Conservation (phyloP, 2,888 invertebrate species). For the Orthonevra nobilis region DNA sequence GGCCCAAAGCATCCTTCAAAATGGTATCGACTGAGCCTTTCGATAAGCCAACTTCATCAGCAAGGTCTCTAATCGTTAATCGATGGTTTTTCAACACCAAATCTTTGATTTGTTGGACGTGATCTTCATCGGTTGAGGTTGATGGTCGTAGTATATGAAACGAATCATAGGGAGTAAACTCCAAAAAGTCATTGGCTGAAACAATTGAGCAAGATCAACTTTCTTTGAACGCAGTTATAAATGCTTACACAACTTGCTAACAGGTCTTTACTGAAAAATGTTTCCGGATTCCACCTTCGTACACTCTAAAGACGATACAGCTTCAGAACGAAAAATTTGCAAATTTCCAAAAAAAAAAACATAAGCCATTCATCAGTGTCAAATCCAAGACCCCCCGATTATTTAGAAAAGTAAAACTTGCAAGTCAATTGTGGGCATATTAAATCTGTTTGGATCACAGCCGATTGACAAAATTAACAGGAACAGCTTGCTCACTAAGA, state of each 20-base stretch:
- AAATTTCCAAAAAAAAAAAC: too few relatives aligned
- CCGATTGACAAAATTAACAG: neutral
- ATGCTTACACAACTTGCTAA: neutral
- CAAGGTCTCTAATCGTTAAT: too few relatives aligned
- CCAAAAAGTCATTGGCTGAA: neutral
- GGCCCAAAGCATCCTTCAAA: too few relatives aligned
- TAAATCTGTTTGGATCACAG: neutral
- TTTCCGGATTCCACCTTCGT: constrained; percentile 4
- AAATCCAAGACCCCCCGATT: neutral
- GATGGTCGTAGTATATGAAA: too few relatives aligned
- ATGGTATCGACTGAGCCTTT: too few relatives aligned
- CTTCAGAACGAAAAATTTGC: too few relatives aligned
- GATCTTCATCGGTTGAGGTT: too few relatives aligned
- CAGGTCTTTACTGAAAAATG: neutral
- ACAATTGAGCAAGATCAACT: neutral
- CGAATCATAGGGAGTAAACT: too few relatives aligned
- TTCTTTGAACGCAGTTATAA: neutral
- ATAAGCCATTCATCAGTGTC: neutral
- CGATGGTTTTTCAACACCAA: too few relatives aligned
- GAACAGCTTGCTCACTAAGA: constrained; percentile 8
- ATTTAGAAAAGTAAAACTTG: constrained; percentile 1
- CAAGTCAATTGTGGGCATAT: neutral
- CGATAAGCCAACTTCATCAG: too few relatives aligned
- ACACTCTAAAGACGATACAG: neutral
- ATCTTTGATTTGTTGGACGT: too few relatives aligned